These are phyloP conservation scores for Thamnophis sirtalis DNA, from an alignment of 2,113 vertebrate genomes.

Conservation along the genomic window DNA sequence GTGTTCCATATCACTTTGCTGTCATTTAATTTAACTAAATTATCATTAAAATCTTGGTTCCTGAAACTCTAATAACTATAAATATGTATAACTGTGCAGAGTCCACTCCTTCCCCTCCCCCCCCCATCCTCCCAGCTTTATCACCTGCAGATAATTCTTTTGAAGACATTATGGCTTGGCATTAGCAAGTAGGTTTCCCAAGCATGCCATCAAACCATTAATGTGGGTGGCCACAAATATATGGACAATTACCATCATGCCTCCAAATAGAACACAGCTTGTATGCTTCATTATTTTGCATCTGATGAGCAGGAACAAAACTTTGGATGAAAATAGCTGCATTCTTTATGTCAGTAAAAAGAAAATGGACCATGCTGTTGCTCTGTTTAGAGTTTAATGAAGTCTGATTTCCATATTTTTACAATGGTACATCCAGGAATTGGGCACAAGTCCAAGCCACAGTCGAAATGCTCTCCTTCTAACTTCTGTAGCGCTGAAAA, in stretches of 20 bases:
- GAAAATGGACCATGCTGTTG: background rate
- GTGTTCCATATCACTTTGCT: background rate
- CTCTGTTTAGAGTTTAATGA: conserved; percentile 11
- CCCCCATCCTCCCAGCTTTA: background rate
- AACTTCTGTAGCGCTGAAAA: background rate
- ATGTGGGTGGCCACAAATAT: conserved; percentile 1
- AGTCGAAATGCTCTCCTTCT: background rate
- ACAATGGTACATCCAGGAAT: background rate
- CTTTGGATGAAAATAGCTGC: background rate
- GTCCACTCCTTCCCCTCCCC: background rate
- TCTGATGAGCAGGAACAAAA: conserved; percentile 19
- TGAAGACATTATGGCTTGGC: accelerated
- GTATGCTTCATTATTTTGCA: background rate
- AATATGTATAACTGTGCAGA: background rate
- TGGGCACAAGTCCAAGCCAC: background rate
- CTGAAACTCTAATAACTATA: background rate
- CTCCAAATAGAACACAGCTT: conserved; percentile 12
- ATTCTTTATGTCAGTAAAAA: conserved; percentile 8
- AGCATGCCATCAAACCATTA: accelerated
- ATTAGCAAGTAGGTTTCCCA: conserved; percentile 1
- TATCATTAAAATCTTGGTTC: background rate
- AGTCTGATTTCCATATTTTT: background rate
- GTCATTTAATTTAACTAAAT: background rate
- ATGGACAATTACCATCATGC: background rate
- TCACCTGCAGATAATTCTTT: accelerated